Evolutionary conservation across 2,888 invertebrate genomes (phyloP).

Genomic region (Lasioglossum morio): DNA sequence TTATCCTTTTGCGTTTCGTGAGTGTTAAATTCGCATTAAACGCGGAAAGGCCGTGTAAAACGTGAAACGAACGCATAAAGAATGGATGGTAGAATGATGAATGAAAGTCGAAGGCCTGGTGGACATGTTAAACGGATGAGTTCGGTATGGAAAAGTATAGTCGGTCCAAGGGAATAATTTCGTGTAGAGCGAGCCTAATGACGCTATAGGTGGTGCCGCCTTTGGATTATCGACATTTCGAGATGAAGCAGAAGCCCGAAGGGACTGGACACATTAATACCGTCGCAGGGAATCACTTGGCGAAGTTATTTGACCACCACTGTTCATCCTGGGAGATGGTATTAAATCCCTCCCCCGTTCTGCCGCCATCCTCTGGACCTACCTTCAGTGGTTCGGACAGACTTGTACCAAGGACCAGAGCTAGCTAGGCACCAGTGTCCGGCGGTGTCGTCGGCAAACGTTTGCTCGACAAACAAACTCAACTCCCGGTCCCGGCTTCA

Average conservation of each 20-base stretch:
- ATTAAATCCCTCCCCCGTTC: slow-evolving; percentile 79
- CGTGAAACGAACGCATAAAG: background rate
- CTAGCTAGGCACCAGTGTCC: slow-evolving; percentile 83
- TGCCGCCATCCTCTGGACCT: slow-evolving; percentile 62
- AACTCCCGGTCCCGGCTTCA: slow-evolving; percentile 74
- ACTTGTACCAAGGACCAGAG: slow-evolving; percentile 79
- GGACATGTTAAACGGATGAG: background rate
- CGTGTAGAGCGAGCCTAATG: slow-evolving; percentile 20
- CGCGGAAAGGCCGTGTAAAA: background rate
- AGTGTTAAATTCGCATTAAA: background rate
- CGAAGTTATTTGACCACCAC: slow-evolving; percentile 84
- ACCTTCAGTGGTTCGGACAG: slow-evolving; percentile 80
- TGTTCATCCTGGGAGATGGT: slow-evolving; percentile 82
- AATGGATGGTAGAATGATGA: background rate
- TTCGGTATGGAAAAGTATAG: background rate
- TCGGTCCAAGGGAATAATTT: slow-evolving; percentile 29
- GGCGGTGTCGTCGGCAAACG: slow-evolving; percentile 84
- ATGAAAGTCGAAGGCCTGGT: background rate
- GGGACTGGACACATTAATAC: slow-evolving; percentile 77
- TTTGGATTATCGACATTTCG: slow-evolving; percentile 72
- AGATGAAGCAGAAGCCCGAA: slow-evolving; percentile 70
- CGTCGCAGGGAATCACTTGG: slow-evolving; percentile 80
- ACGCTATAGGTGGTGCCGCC: slow-evolving; percentile 44
- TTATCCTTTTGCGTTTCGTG: too few relatives aligned
- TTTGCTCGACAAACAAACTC: slow-evolving; percentile 84